phyloP scores from a whole-genome alignment of 2,113 vertebrate genomes.

The Leiothrix lutea region DNA sequence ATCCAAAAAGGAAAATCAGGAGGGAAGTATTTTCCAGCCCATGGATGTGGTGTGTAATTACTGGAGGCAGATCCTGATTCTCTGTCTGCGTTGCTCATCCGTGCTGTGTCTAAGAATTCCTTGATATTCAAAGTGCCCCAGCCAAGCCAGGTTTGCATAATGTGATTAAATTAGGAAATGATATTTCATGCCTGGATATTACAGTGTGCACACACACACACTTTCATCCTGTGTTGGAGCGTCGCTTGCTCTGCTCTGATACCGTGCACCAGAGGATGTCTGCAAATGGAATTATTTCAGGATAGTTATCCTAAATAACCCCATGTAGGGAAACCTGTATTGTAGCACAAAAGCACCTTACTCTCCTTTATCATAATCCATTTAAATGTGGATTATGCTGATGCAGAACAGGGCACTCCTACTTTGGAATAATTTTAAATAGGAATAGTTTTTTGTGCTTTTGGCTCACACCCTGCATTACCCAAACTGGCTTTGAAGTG shows the following conservation, averaged over 20 bases:
- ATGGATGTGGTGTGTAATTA: neutral
- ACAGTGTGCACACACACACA: neutral
- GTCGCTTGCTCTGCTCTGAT: neutral
- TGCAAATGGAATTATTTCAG: conserved; percentile 21
- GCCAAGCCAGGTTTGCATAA: neutral
- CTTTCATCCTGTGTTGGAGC: neutral
- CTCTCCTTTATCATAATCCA: conserved; percentile 21
- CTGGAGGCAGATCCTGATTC: neutral
- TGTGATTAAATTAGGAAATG: neutral
- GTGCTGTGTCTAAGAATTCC: neutral
- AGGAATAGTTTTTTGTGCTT: conserved; percentile 16
- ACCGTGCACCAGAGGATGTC: neutral
- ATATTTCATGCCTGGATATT: neutral
- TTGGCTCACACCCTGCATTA: conserved; percentile 47
- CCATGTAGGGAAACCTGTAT: conserved; percentile 16
- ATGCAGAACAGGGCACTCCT: conserved; percentile 26
- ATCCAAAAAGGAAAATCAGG: neutral
- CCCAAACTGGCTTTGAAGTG: conserved; percentile 48
- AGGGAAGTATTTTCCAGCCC: neutral
- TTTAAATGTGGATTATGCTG: conserved; percentile 14
- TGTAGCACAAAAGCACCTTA: conserved; percentile 25
- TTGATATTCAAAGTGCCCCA: conserved; percentile 18
- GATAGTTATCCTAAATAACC: neutral
- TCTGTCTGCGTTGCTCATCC: neutral
- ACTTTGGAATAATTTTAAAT: conserved; percentile 11